phyloP scores from a whole-genome alignment of 2,113 vertebrate species.

The Todiramphus chloris region DNA sequence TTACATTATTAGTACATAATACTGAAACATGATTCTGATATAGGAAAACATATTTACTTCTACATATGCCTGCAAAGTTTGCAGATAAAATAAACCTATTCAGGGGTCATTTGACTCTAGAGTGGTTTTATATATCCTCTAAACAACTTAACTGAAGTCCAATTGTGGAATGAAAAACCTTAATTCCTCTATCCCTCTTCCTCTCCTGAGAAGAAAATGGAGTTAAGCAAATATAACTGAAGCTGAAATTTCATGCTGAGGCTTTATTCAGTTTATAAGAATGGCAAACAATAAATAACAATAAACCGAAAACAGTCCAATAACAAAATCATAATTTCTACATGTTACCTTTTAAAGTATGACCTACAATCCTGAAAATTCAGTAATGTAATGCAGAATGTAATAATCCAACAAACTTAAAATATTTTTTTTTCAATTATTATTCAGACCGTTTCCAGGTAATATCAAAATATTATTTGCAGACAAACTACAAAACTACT shows the following conservation, averaged over 20 bases:
- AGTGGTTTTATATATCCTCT: conserved; percentile 41
- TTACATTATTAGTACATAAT: neutral
- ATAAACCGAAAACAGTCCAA: neutral
- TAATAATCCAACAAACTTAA: neutral
- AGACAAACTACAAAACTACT: neutral
- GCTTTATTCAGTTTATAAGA: neutral
- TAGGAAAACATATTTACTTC: conserved; percentile 24
- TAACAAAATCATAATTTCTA: neutral
- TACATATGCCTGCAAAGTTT: neutral
- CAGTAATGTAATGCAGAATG: neutral
- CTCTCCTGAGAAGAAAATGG: conserved; percentile 45
- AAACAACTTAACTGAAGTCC: conserved; percentile 39
- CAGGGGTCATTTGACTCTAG: conserved; percentile 6
- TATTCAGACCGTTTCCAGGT: neutral
- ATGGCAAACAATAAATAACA: conserved; percentile 18
- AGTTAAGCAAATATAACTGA: conserved; percentile 21
- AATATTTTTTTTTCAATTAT: neutral
- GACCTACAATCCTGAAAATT: neutral
- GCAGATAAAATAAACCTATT: neutral
- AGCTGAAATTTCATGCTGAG: conserved; percentile 34
- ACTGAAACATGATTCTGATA: neutral
- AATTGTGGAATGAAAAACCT: conserved; percentile 24
- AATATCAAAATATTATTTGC: neutral
- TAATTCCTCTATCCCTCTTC: conserved; percentile 31
- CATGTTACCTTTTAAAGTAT: neutral